Percentiles rank a stretch among this genome's conserved stretches.
phyloP scores from a whole-genome alignment of 1,140 invertebrate species.

The Telenomus remus region DNA sequence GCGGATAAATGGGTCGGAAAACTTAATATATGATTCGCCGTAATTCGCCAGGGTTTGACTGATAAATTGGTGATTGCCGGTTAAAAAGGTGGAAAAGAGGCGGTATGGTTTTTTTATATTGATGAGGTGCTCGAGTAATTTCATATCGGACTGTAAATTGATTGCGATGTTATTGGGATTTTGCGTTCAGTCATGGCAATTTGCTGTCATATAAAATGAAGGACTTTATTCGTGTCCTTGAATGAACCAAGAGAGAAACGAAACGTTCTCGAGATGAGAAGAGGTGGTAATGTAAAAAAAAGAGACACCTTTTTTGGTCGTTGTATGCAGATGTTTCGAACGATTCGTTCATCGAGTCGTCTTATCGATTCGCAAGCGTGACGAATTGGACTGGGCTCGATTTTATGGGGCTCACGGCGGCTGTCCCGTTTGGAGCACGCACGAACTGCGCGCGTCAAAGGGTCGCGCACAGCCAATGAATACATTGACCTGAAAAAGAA shows the following conservation, averaged over 20 bases:
- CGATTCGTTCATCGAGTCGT: conserved; percentile 15
- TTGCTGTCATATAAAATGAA: too few species aligned
- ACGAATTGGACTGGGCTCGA: conserved; percentile 33
- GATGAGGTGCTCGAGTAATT: not conserved
- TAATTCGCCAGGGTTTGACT: conserved; percentile 17
- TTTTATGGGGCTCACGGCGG: conserved; percentile 50
- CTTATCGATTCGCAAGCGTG: conserved; percentile 27
- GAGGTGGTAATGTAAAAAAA: too few species aligned
- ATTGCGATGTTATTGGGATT: not conserved
- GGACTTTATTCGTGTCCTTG: too few species aligned
- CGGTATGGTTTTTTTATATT: not conserved
- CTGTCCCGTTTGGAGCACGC: conserved; percentile 39
- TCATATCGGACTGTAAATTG: not conserved
- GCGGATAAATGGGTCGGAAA: conserved; percentile 27
- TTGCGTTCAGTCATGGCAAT: too few species aligned
- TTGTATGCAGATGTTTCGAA: conserved; percentile 12
- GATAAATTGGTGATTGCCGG: conserved; percentile 18
- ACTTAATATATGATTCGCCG: conserved; percentile 21
- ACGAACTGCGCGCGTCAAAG: conserved; percentile 55
- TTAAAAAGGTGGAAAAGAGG: conserved; percentile 1
- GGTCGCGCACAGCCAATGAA: conserved; percentile 64
- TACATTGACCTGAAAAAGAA: conserved; percentile 62
- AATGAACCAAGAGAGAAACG: too few species aligned
- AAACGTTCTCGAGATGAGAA: too few species aligned
- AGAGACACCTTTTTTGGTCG: too few species aligned